phyloP scores from a whole-genome alignment of 2,888 invertebrate species.

The Cylloceria caligata region DNA sequence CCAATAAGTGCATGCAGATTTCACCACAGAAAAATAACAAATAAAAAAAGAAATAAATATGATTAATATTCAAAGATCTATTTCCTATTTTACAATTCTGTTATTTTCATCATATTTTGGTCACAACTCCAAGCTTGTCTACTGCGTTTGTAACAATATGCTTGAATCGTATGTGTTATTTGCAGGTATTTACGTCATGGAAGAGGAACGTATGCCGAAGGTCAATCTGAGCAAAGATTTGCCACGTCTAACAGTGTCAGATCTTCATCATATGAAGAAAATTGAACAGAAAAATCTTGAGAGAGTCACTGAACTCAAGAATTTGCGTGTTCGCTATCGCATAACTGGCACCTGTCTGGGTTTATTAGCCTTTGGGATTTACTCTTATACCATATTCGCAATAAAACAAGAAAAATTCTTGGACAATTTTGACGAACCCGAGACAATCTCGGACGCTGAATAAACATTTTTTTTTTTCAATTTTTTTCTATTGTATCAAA shows the following conservation, averaged over 20 bases:
- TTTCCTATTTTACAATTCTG: not conserved
- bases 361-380: conserved; percentile 91
- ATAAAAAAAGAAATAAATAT: no score
- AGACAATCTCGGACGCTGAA: conserved; percentile 84
- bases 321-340: conserved; percentile 88
- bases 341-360: conserved; percentile 89
- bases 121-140: not conserved
- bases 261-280: conserved; percentile 92
- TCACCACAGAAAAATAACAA: no score
- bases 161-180: not conserved
- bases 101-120: not conserved
- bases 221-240: conserved; percentile 83
- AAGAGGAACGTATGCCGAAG: conserved; percentile 86
- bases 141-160: not conserved
- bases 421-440: conserved; percentile 96
- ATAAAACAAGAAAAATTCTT: conserved; percentile 97
- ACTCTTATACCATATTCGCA: conserved; percentile 93
- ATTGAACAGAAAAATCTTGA: conserved; percentile 91
- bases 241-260: conserved; percentile 86
- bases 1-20: no score
- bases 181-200: conserved; percentile 68
- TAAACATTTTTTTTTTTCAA: conserved; percentile 43
- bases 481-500: not conserved
- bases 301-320: conserved; percentile 89
- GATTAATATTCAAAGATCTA: not conserved